Evolutionary conservation across 2,113 vertebrate genomes (phyloP), one percentile per base, ranked within the genome.

Genomic region (Agapornis roseicollis): DNA sequence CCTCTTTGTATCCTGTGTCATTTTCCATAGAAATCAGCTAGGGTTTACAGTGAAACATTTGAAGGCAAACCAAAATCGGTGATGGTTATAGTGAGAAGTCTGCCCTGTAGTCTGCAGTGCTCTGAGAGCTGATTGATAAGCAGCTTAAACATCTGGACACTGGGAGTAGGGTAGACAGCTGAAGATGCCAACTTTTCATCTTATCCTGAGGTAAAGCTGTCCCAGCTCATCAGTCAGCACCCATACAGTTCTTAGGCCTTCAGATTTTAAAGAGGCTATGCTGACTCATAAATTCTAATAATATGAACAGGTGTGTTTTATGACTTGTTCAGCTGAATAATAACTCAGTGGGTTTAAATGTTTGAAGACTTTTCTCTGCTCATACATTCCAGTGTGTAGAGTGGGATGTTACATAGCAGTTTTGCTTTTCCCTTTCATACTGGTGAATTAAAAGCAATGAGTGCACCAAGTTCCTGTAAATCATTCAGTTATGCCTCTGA

Each of bases 131-230:
- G 96, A 96, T 10, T 93, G 91, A 96, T 91, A 96, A 71, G 72
- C 42, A 89, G 61, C 47, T 93, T 79, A 93, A 95, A 89, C 42
- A 74, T 91, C 89, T 89, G 89, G 93, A 89, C 69, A 81, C 35
- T 6, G 23, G 77, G 64, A 94, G 55, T 65, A 78, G 55, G 61
- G 78, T 28, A 94, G 92, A 88, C 79, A 93, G 83, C 78, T 94
- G 84, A 94, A 92, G 91, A 86, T 95, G 91, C 86, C 95, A 96
- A 71, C 65, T 92, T 92, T 94, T 93, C 93, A 94, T 65, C 47
- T 94, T 71, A 61, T 93, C 69, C 89, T 1, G 37, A 61, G 65
- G 70, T 93, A 95, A 96, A 79, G 35, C 89, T 94, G 84, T 87
- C 89, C 91, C 84, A 90, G 56, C 73, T 94, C 68, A 80, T 95